phyloP scores from a whole-genome alignment of 1,140 invertebrate species.

The Scaptomyza hsui region DNA sequence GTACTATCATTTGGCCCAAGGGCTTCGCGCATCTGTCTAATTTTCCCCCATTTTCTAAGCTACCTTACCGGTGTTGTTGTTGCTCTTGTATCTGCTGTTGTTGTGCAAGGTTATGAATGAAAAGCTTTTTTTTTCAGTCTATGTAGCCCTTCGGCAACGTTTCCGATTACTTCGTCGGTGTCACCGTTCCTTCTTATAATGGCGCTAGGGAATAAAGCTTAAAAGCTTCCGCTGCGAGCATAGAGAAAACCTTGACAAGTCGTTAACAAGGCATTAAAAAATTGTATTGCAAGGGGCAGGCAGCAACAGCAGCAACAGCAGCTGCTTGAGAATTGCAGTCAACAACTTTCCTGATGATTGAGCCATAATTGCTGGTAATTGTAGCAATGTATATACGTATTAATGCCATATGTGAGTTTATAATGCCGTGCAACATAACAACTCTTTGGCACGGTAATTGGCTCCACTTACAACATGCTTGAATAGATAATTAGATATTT shows the following conservation, averaged over 20 bases:
- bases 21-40: conserved; percentile 1
- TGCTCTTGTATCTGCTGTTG: conserved; percentile 35
- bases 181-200: conserved; percentile 5
- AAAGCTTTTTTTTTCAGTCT: conserved; percentile 67
- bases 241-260: conserved; percentile 24
- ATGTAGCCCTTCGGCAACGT: conserved; percentile 39
- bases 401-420: not conserved
- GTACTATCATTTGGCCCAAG: conserved; percentile 11
- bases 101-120: conserved; percentile 78
- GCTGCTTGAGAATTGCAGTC: conserved; percentile 8
- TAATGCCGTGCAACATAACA: no score
- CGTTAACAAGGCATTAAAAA: conserved; percentile 41
- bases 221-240: conserved; percentile 20
- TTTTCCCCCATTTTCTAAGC: not conserved
- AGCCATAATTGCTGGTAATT: conserved; percentile 26
- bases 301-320: not conserved
- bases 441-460: not conserved
- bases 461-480: not conserved
- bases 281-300: not conserved
- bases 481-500: no score
- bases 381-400: not conserved
- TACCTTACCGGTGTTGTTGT: conserved; percentile 1
- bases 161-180: conserved; percentile 28
- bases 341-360: not conserved
- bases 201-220: conserved; percentile 8